phyloP scores from a whole-genome alignment of 2,113 vertebrate genomes.

The Bufo gargarizans region DNA sequence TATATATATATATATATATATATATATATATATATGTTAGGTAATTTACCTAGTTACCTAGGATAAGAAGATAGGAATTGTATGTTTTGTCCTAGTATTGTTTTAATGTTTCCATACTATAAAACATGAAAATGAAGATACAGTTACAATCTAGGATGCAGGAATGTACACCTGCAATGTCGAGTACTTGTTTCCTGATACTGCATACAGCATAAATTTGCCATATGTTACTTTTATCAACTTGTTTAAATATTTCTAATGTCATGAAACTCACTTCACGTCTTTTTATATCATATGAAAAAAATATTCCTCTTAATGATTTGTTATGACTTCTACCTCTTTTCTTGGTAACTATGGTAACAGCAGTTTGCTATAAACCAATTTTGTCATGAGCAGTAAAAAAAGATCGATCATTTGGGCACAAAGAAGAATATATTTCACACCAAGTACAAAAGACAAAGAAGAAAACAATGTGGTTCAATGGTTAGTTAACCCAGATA shows the following conservation, averaged over 20 bases:
- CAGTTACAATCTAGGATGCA: background rate
- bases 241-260: background rate
- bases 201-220: background rate
- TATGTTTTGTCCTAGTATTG: no score
- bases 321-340: background rate
- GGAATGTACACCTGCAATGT: background rate
- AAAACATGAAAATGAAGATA: background rate
- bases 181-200: background rate
- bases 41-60: background rate
- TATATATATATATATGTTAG: background rate
- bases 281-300: background rate
- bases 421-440: background rate
- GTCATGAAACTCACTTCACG: background rate
- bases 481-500: background rate
- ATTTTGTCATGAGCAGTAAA: background rate
- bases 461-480: background rate
- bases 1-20: no score
- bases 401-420: background rate
- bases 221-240: background rate
- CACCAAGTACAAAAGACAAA: background rate
- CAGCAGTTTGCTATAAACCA: background rate
- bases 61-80: background rate
- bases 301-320: background rate
- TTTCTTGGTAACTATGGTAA: conserved; percentile 1
- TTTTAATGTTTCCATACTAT: background rate